Percentiles rank a stretch among this genome's conserved stretches.
Conservation (phyloP, 2,113 vertebrate species). For the Epinephelus lanceolatus region DNA sequence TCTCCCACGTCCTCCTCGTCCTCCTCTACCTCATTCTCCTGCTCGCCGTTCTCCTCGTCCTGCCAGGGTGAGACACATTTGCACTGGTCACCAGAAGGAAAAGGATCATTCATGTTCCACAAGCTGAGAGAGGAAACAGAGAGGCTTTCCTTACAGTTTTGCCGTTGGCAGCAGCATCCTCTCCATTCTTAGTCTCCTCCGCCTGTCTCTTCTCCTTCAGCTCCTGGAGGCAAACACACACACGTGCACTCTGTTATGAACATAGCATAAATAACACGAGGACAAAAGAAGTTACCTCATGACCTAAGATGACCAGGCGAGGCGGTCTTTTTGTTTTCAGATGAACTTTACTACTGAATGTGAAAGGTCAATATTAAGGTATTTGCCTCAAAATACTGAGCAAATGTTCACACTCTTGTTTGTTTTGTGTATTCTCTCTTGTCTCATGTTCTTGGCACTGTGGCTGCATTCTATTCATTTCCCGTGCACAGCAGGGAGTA, state of each 20-base stretch:
- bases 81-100: conserved; percentile 1
- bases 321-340: not conserved
- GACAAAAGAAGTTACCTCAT: not conserved
- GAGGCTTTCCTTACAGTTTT: conserved; percentile 86
- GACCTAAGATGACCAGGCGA: not conserved
- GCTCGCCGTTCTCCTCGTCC: conserved; percentile 81
- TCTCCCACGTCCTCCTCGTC: conserved; percentile 80
- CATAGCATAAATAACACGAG: not conserved
- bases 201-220: conserved; percentile 94
- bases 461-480: too few relatives aligned
- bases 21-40: conserved; percentile 79
- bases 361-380: not conserved
- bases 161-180: conserved; percentile 91
- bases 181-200: conserved; percentile 92
- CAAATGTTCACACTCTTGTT: not conserved
- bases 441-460: not conserved
- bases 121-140: not conserved
- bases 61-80: conserved; percentile 44
- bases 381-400: not conserved
- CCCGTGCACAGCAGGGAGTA: too few relatives aligned
- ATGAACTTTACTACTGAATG: not conserved
- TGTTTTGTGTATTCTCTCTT: not conserved
- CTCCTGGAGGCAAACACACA: conserved; percentile 82
- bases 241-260: not conserved
- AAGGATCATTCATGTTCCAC: not conserved